Percentiles rank a stretch among this genome's conserved stretches.
Evolutionary conservation across 2,797 vertebrate species (phyloP).

Genomic region (Epinephelus awoara): DNA sequence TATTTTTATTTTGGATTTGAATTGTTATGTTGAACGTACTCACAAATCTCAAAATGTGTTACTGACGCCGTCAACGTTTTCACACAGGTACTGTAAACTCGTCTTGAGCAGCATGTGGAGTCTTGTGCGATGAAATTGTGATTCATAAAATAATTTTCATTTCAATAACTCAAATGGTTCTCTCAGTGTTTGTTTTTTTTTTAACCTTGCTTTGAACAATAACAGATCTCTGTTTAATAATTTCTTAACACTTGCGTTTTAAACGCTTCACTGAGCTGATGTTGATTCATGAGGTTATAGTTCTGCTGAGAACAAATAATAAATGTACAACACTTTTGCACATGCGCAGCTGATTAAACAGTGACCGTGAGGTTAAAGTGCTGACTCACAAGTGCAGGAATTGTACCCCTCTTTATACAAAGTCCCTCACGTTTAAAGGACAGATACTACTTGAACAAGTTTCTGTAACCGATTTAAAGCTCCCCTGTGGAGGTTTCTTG

Average conservation of each 20-base stretch:
- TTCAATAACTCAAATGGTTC: slow-evolving; percentile 29
- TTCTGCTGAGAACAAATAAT: slow-evolving; percentile 46
- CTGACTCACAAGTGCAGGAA: not conserved
- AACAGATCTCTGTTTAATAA: slow-evolving; percentile 34
- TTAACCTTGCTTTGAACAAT: slow-evolving; percentile 19
- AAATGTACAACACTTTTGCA: slow-evolving; percentile 14
- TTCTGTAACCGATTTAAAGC: too few relatives aligned
- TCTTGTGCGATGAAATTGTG: slow-evolving; percentile 12
- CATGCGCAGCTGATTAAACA: slow-evolving; percentile 14
- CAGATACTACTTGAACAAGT: slow-evolving; percentile 4
- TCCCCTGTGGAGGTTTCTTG: not conserved
- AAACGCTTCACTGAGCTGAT: slow-evolving; percentile 50
- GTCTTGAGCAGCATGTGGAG: not conserved
- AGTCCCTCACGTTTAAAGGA: not conserved
- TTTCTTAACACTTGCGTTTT: slow-evolving; percentile 46
- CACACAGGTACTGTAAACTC: slow-evolving; percentile 7
- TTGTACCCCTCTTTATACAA: not conserved
- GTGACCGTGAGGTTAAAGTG: not conserved
- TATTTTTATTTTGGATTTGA: slow-evolving; percentile 45
- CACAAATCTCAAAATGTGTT: slow-evolving; percentile 38
- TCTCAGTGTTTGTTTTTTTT: not conserved
- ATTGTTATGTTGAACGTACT: slow-evolving; percentile 32
- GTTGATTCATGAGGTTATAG: slow-evolving; percentile 50
- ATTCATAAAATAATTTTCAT: slow-evolving; percentile 34
- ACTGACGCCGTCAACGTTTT: slow-evolving; percentile 21